These are phyloP conservation scores for Adelphocoris suturalis DNA, from an alignment of 2,888 invertebrate genomes.

Conservation along the genomic window DNA sequence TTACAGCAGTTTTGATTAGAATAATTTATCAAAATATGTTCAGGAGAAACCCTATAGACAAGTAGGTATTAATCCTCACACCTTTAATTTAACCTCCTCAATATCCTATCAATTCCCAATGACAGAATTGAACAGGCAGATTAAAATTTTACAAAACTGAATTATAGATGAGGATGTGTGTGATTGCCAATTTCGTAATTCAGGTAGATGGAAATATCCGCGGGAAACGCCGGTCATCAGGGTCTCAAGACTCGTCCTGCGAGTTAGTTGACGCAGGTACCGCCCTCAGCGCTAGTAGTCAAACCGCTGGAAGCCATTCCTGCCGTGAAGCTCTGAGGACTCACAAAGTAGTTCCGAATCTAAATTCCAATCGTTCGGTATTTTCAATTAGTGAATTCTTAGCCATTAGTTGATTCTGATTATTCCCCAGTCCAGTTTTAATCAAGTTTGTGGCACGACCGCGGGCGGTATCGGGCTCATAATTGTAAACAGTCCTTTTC, in stretches of 20 bases:
- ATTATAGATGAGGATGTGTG: no score
- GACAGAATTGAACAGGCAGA: no score
- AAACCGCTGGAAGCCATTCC: constrained; percentile 50
- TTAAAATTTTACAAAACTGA: no score
- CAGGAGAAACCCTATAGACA: no score
- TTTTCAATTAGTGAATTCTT: constrained; percentile 12
- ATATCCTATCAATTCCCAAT: no score
- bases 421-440: neutral
- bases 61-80: no score
- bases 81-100: no score
- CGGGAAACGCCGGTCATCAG: constrained; percentile 41
- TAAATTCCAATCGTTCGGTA: neutral
- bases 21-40: no score
- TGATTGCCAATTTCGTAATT: no score
- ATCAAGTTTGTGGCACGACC: neutral
- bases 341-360: neutral
- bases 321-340: neutral
- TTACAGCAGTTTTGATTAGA: no score
- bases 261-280: constrained; percentile 45
- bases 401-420: no score
- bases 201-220: neutral
- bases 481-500: neutral
- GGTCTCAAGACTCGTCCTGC: constrained; percentile 29
- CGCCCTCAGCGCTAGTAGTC: constrained; percentile 20
- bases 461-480: neutral